phyloP scores from a whole-genome alignment of 2,888 invertebrate genomes.

The Sisyra terminalis region DNA sequence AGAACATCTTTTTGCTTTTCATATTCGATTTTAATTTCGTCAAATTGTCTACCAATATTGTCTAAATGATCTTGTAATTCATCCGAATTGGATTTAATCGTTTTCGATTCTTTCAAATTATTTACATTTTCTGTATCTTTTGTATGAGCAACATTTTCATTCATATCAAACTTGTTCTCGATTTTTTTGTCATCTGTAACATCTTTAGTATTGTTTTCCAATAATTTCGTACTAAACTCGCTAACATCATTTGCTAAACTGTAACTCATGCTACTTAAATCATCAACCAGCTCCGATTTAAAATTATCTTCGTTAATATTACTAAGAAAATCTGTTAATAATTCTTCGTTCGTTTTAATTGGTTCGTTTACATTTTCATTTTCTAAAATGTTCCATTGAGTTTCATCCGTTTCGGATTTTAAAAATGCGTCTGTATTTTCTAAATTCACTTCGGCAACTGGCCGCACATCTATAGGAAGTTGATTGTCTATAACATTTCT shows the following conservation, averaged over 20 bases:
- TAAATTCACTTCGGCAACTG: not conserved
- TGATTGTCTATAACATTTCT: too few species aligned
- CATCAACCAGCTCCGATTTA: too few species aligned
- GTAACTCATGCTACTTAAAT: too few species aligned
- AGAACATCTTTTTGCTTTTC: too few species aligned
- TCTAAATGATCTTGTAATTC: too few species aligned
- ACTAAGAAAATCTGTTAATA: not conserved
- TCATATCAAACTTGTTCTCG: not conserved
- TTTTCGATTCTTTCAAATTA: not conserved
- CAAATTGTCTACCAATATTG: too few species aligned
- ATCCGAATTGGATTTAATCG: too few species aligned
- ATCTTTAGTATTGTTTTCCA: conserved; percentile 1
- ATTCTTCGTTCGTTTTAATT: not conserved
- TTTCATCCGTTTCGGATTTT: not conserved
- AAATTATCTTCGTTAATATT: too few species aligned
- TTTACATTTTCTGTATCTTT: conserved; percentile 8
- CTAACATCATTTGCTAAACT: too few species aligned
- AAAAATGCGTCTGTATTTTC: not conserved
- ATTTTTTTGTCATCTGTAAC: not conserved
- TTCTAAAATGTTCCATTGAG: not conserved
- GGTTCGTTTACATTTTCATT: not conserved
- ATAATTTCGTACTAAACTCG: not conserved
- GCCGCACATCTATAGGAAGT: too few species aligned
- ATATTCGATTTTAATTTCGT: too few species aligned
- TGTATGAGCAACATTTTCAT: not conserved